phyloP scores from a whole-genome alignment of 2,113 vertebrate species.

The Heterotilapia buettikoferi region DNA sequence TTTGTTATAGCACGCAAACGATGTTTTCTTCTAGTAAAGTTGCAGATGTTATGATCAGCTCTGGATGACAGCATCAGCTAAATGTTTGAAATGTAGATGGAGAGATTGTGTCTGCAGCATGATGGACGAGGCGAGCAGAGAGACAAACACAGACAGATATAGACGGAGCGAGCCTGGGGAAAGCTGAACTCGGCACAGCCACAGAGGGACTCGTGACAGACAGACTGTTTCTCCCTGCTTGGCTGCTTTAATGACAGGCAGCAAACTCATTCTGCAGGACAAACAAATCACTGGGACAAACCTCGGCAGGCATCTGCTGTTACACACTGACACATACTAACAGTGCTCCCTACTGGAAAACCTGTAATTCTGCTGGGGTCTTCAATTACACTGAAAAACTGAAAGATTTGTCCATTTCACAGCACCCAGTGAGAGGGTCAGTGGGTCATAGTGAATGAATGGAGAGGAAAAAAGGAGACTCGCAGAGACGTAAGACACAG shows the following conservation, averaged over 20 bases:
- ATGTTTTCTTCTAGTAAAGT: not conserved
- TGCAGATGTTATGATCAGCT: not conserved
- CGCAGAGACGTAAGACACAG: not conserved
- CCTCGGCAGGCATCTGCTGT: not conserved
- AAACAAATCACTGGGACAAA: conserved; percentile 9
- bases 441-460: not conserved
- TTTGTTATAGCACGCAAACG: not conserved
- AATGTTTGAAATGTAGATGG: not conserved
- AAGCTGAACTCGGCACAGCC: not conserved
- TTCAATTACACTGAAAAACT: not conserved
- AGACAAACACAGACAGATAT: not conserved
- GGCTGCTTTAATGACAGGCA: conserved; percentile 34
- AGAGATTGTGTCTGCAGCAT: not conserved
- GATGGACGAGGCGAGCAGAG: not conserved
- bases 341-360: conserved; percentile 6
- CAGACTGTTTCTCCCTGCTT: conserved; percentile 4
- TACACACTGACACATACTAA: not conserved
- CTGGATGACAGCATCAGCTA: not conserved
- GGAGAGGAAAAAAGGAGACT: not conserved
- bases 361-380: not conserved
- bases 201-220: conserved; percentile 10
- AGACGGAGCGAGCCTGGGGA: not conserved
- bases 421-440: not conserved
- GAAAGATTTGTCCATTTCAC: not conserved
- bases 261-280: conserved; percentile 4